Conservation (phyloP, 2,797 vertebrate species). For the Gallinago solitaria region DNA sequence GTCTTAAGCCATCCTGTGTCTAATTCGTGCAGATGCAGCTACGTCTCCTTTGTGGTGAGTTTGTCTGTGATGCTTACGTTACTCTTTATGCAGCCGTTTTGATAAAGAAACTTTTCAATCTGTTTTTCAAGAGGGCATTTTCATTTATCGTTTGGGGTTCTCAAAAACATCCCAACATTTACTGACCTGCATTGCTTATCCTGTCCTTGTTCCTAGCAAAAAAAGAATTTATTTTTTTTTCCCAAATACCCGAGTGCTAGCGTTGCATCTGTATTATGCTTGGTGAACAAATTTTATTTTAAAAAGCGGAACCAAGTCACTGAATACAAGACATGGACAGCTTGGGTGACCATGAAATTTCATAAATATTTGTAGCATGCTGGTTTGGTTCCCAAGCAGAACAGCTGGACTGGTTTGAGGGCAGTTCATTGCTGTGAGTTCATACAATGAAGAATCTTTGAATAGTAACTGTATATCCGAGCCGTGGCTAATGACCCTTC, state of each 20-base stretch:
- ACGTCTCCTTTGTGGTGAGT: not conserved
- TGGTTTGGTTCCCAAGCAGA: not conserved
- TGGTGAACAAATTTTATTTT: not conserved
- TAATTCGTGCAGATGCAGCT: not conserved
- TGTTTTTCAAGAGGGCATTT: not conserved
- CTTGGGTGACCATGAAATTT: conserved; percentile 14
- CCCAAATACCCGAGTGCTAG: not conserved
- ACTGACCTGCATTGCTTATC: not conserved
- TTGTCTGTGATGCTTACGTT: not conserved
- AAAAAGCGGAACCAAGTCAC: not conserved
- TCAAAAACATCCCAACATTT: not conserved
- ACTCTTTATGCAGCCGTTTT: not conserved
- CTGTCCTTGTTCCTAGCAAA: not conserved
- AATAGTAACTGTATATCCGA: not conserved
- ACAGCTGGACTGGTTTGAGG: conserved; percentile 12
- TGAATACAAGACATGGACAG: not conserved
- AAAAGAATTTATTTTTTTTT: not conserved
- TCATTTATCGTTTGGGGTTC: not conserved
- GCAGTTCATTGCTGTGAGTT: not conserved
- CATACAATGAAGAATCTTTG: not conserved
- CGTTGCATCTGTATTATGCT: not conserved
- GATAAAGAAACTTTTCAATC: not conserved
- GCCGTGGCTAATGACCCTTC: not conserved
- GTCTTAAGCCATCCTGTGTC: not conserved
- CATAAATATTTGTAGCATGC: conserved; percentile 7